Conservation (phyloP, 2,113 vertebrate genomes). For the Daboia siamensis region DNA sequence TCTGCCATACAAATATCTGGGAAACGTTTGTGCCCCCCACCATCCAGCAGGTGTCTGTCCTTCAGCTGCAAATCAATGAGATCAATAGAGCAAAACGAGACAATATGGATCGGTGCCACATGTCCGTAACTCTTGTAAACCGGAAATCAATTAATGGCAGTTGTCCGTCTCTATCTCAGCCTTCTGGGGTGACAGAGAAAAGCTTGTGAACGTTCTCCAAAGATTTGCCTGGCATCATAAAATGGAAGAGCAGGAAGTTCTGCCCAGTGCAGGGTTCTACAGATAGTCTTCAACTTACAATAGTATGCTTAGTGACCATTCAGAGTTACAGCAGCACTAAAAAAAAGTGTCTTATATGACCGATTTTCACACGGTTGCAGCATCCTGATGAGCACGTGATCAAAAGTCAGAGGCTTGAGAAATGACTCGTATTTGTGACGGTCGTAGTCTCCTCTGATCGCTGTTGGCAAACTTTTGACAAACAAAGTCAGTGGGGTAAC, state of each 20-base stretch:
- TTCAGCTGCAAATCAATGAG: not conserved
- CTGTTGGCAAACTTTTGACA: too few species aligned
- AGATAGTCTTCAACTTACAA: not conserved
- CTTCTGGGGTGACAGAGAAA: not conserved
- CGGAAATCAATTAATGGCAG: not conserved
- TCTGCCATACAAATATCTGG: too few species aligned
- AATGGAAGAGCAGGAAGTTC: fast-evolving
- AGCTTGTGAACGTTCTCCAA: not conserved
- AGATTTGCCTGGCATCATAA: not conserved
- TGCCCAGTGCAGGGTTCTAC: not conserved
- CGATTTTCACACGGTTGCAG: not conserved
- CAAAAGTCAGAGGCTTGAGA: too few species aligned
- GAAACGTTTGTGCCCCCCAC: not conserved
- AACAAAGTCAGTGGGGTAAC: too few species aligned
- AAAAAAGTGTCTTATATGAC: not conserved
- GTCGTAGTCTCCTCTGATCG: too few species aligned
- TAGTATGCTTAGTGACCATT: not conserved
- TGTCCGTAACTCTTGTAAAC: not conserved
- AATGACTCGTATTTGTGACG: too few species aligned
- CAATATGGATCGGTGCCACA: fast-evolving
- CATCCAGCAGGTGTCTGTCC: fast-evolving
- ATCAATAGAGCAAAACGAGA: fast-evolving
- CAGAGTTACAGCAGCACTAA: not conserved
- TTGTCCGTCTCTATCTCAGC: not conserved
- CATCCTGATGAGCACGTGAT: too few species aligned